A percentile compares a stretch with the other conserved stretches of the same genome.
Conservation (phyloP, 2,113 vertebrate genomes). For the Psittacus erithacus region DNA sequence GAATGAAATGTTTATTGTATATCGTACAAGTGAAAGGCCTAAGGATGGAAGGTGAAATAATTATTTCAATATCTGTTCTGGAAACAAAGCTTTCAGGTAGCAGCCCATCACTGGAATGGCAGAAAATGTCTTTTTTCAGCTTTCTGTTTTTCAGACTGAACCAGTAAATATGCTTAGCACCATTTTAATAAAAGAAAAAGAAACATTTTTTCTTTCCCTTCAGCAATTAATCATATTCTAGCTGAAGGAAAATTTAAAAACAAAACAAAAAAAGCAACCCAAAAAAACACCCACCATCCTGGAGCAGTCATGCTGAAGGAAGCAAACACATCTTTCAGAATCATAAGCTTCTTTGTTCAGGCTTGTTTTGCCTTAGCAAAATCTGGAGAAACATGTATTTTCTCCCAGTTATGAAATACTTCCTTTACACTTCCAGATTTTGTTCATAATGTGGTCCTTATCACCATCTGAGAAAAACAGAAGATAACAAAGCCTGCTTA, state of each 20-base stretch:
- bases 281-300: not conserved
- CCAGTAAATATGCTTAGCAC: not conserved
- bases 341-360: conserved; percentile 11
- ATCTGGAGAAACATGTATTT: not conserved
- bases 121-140: not conserved
- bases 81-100: conserved; percentile 1
- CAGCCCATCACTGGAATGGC: not conserved
- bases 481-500: conserved; percentile 2
- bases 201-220: not conserved
- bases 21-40: not conserved
- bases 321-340: not conserved
- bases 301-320: not conserved
- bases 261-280: not conserved
- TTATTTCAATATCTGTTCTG: not conserved
- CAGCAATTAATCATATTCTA: conserved; percentile 8
- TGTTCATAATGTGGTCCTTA: not conserved
- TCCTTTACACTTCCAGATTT: conserved; percentile 3
- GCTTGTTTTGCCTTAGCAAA: conserved; percentile 6
- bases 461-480: conserved; percentile 7
- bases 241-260: not conserved
- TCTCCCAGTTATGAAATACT: not conserved
- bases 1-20: not conserved
- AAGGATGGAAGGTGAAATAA: not conserved
- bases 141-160: conserved; percentile 4
- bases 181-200: conserved; percentile 10